Base-by-base conservation (phyloP, 1,140 invertebrate genomes). In the Orius laevigatus region DNA sequence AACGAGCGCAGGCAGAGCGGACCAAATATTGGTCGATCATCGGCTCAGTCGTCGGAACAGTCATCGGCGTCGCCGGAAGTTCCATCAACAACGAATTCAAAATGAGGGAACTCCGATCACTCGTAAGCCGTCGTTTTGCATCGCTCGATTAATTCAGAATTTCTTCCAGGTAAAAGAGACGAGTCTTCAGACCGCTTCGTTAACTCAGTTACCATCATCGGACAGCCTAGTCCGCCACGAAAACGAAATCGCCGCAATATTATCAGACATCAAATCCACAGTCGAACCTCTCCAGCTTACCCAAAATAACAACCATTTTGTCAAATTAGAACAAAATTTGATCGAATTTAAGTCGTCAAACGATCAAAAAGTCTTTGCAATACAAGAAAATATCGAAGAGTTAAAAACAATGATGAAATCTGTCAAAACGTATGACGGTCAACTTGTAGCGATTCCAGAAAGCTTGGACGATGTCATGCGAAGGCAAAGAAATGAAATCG, bases 21-120 rank as follows among this genome's bases (percentile, higher is more conserved):
- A 84, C 80, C 48, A 84, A 84, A 61, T 84, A 84, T 57, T 81
- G 79, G 78, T 81, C 78, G 45, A 70, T 84, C 40, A 74, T 80
- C 15, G 79, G 77, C 11, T 82, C 79, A 4, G 64, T 81, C 54
- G 60, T 78, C 36, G 79, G 79, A 14, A 78, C 79, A 20, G 60
- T 74, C 0, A 65, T 81, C 5, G 79, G 79, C 14, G 74, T 81
- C 52, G 58, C 74, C 4, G 78, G 76, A 20, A 75, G 73, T 4
- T 72, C 75, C 3, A 65, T 80, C 19, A 79, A 75, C 57, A 80
- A 78, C 56, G 64, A 70, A 46, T 59, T 77, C 12, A 71, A 74
- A 58, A 79, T 80, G 75, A 66, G 67, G 42, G 75, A 80, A 62
- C 65, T 81, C 42, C 60, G 72, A 15, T 66, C 69, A 19, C 65